A percentile compares a stretch with the other conserved stretches of the same genome.
Conservation (phyloP, 2,888 invertebrate species). For the Noctua janthina region DNA sequence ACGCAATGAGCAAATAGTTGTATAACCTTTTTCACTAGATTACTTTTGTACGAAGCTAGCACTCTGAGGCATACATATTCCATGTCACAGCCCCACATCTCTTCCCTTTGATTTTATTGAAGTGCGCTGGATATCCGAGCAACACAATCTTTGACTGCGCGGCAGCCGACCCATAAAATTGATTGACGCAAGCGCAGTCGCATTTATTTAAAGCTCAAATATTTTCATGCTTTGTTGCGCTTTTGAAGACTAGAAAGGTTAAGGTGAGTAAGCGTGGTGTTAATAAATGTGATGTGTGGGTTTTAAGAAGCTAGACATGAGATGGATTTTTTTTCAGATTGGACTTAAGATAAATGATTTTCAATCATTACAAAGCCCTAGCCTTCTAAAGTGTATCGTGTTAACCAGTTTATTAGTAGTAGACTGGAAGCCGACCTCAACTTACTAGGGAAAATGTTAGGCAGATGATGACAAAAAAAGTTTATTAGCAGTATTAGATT, state of each 20-base stretch:
- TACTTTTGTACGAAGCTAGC: neutral
- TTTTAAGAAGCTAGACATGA: neutral
- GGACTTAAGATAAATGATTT: neutral
- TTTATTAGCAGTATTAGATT: neutral
- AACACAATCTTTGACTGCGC: constrained; percentile 47
- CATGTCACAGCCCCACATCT: constrained; percentile 17
- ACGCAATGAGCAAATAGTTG: neutral
- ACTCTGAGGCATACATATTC: constrained; percentile 11
- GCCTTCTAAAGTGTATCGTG: no score
- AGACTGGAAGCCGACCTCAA: no score
- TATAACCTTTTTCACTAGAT: neutral
- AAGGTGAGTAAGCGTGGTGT: constrained; percentile 13
- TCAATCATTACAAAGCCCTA: neutral
- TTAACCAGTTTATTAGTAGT: no score
- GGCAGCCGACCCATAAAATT: constrained; percentile 61
- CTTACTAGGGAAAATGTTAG: no score
- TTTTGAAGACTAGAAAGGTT: constrained; percentile 35
- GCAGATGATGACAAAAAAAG: no score
- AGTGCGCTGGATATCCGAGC: constrained; percentile 46
- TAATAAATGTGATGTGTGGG: neutral
- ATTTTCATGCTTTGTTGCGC: constrained; percentile 49
- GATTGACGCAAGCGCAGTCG: constrained; percentile 52
- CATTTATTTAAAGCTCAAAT: constrained; percentile 48
- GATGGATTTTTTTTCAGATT: neutral
- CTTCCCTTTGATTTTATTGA: constrained; percentile 55